Conservation (phyloP, 2,797 vertebrate species). For the Eulemur albifrons region DNA sequence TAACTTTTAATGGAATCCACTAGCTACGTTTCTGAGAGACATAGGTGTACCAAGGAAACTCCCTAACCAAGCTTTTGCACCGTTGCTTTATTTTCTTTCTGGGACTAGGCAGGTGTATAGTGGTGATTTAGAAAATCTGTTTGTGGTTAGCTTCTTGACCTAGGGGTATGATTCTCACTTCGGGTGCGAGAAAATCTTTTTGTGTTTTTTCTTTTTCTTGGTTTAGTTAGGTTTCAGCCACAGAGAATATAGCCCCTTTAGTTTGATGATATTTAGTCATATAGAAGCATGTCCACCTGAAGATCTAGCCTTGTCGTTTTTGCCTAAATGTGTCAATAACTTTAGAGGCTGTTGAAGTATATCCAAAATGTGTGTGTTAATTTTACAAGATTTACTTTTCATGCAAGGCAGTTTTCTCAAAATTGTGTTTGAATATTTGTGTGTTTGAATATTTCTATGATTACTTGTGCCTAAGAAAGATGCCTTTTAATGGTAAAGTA, state of each 20-base stretch:
- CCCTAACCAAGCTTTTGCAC: neutral
- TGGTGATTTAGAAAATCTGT: neutral
- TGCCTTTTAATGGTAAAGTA: neutral
- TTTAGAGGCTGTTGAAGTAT: neutral
- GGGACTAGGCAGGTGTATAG: neutral
- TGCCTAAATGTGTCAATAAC: neutral
- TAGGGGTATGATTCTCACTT: too few relatives aligned
- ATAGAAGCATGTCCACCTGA: neutral
- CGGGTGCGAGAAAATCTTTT: neutral
- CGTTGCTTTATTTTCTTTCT: neutral
- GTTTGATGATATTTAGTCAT: neutral
- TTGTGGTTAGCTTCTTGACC: too few relatives aligned
- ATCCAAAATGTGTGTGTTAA: neutral
- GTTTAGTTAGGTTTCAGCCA: neutral
- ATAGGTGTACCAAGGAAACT: neutral
- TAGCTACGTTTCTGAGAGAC: neutral
- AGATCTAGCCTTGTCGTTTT: neutral
- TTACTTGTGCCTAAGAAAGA: conserved; percentile 1
- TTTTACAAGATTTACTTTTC: conserved; percentile 9
- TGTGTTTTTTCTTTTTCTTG: neutral
- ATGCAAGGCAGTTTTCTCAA: neutral
- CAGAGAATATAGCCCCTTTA: neutral
- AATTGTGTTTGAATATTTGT: conserved; percentile 1
- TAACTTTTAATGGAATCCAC: neutral
- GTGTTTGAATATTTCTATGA: neutral